Evolutionary conservation across 2,888 invertebrate species (phyloP).

Genomic region (Morpho helenor): DNA sequence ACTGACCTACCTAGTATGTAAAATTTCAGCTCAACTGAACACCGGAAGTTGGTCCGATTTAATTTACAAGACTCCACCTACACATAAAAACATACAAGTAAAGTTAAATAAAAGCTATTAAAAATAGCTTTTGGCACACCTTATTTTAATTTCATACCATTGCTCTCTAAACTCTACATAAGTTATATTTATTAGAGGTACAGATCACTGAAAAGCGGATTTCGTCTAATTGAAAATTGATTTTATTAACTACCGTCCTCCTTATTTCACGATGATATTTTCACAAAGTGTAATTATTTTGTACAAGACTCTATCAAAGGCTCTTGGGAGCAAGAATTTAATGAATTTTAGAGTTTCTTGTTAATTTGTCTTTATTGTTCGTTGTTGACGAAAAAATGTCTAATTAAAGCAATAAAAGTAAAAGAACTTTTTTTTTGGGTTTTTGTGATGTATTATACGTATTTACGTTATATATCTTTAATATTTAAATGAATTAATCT

Average conservation of each 20-base stretch:
- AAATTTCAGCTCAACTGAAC: no score
- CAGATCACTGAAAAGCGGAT: constrained; percentile 48
- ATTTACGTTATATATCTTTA: no score
- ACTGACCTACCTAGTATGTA: no score
- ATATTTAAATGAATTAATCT: no score
- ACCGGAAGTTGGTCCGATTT: no score
- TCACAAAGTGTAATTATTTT: constrained; percentile 8
- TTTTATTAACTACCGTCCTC: constrained; percentile 36
- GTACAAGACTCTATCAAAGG: constrained; percentile 1
- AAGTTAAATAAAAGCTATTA: no score
- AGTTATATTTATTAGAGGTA: constrained; percentile 10
- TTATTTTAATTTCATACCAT: constrained; percentile 5
- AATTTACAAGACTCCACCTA: no score
- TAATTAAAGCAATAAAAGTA: no score
- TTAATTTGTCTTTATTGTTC: not conserved
- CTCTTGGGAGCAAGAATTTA: constrained; percentile 1
- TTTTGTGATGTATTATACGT: no score
- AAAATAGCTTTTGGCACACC: not conserved
- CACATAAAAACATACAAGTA: no score
- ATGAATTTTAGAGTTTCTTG: constrained; percentile 1
- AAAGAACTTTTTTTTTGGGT: no score
- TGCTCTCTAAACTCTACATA: not conserved
- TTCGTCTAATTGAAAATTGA: constrained; percentile 44
- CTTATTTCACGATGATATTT: constrained; percentile 7
- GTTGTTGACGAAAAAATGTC: not conserved